Evolutionary conservation across 64 coral and sea anemone genomes (phyloP), one percentile per base, ranked within the genome.

Genomic region (Montipora capricornis): DNA sequence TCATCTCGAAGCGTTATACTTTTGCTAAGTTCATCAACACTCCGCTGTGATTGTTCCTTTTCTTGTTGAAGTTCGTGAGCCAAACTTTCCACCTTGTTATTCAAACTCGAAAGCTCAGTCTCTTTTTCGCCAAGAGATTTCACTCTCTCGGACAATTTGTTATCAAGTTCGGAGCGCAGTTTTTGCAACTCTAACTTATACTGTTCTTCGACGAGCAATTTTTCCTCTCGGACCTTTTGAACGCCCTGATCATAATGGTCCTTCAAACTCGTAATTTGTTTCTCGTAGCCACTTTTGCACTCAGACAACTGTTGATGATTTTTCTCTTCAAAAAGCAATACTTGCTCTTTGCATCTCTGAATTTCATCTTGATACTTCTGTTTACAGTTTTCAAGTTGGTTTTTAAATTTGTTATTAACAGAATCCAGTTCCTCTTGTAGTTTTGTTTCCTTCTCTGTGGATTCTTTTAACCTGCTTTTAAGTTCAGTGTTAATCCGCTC

Each of bases 1-100:
- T 97, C 91, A 75, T 97, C 93, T 83, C 95, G 87, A 14, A 97
- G 77, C 50, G 92, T 91, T 29, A 97, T 91, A 75, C 89, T 97
- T 76, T 97, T 91, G 29, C 61, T 87, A 16, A 97, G 89, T 81
- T 97, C 95, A 26, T 97, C 92, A 15, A 97, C 47, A 47, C 22
- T 90, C 44, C 94, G 74, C 66, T 97, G 61, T 3, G 80, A 71
- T 49, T 89, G 76, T 50, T 92, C 92, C 22, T 82, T 94, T 45
- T 91, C 75, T 66, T 20, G 14, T 44, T 77, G 74, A 53, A 97
- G 52, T 70, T 94, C 17, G 20, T 77, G 46, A 20, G 47, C 78
- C 68, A 97, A 64, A n/a, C 80, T 78, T 13, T 94, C 57, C 49
- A 77, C 83, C 52, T 83, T 91, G 74, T 91, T 84, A 5, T 70